These are phyloP conservation scores for Numenius phaeopus DNA, from an alignment of 2,797 vertebrate genomes.

Conservation along the genomic window DNA sequence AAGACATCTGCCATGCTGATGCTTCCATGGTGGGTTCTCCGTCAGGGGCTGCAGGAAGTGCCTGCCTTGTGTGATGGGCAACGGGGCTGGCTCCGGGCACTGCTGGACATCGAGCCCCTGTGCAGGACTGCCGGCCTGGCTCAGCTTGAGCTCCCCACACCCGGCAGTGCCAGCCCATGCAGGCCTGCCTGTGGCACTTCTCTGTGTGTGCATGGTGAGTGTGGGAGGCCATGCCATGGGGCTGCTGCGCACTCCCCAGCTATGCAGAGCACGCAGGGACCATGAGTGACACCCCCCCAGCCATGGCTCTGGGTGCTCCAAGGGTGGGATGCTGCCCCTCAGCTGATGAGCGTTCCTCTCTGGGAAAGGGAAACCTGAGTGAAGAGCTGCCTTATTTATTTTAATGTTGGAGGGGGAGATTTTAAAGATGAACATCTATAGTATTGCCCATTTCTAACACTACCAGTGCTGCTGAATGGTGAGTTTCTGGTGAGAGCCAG, in stretches of 20 bases:
- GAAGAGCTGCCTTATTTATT: not conserved
- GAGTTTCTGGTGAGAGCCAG: not conserved
- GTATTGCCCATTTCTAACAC: not conserved
- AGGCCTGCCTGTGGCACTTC: not conserved
- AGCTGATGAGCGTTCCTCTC: rapidly evolving
- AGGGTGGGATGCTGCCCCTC: not conserved
- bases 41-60: rapidly evolving
- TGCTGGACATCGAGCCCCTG: rapidly evolving
- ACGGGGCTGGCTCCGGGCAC: not conserved
- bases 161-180: not conserved
- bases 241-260: not conserved
- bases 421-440: not conserved
- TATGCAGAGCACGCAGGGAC: not conserved
- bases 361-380: not conserved
- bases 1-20: not conserved
- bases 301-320: not conserved
- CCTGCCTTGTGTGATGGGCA: rapidly evolving
- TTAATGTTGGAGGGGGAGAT: not conserved
- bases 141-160: rapidly evolving
- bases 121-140: not conserved
- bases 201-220: rapidly evolving
- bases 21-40: rapidly evolving
- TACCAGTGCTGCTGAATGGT: not conserved
- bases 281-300: not conserved
- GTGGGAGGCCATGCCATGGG: rapidly evolving